A percentile compares a stretch with the other conserved stretches of the same genome.
These are phyloP conservation scores for Bradypodion pumilum DNA, from an alignment of 2,797 vertebrate genomes.

Conservation along the genomic window DNA sequence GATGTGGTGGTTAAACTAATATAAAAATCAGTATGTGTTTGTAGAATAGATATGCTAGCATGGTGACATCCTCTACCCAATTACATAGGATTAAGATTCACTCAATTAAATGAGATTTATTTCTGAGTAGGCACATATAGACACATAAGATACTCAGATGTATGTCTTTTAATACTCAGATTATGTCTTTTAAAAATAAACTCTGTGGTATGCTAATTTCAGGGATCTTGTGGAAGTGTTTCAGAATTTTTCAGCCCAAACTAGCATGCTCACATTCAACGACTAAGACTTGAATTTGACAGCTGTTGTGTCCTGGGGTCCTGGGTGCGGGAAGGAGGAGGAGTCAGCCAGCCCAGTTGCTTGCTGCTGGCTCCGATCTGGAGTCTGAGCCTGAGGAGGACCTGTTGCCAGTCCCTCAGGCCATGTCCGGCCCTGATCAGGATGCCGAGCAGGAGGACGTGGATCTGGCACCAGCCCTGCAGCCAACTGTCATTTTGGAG, in stretches of 20 bases:
- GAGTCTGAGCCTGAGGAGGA: no score
- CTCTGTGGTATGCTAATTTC: background rate
- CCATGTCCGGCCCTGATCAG: no score
- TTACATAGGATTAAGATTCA: background rate
- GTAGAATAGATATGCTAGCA: background rate
- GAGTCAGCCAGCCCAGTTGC: no score
- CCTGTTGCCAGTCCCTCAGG: no score
- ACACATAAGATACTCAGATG: background rate
- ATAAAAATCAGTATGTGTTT: background rate
- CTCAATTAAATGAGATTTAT: background rate
- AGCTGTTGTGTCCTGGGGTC: no score
- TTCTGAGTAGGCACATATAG: background rate
- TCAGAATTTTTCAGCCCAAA: background rate
- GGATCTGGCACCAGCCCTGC: no score
- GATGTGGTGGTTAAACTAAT: background rate
- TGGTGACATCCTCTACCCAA: background rate
- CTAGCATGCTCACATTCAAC: background rate
- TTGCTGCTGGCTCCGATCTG: no score
- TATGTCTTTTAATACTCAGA: background rate
- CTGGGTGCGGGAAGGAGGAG: no score
- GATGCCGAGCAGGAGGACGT: no score
- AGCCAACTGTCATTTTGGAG: no score
- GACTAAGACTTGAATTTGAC: background rate
- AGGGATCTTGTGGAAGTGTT: background rate
- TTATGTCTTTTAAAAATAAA: background rate